Conservation (phyloP, 92 coral and sea anemone species). For the Porites rus region DNA sequence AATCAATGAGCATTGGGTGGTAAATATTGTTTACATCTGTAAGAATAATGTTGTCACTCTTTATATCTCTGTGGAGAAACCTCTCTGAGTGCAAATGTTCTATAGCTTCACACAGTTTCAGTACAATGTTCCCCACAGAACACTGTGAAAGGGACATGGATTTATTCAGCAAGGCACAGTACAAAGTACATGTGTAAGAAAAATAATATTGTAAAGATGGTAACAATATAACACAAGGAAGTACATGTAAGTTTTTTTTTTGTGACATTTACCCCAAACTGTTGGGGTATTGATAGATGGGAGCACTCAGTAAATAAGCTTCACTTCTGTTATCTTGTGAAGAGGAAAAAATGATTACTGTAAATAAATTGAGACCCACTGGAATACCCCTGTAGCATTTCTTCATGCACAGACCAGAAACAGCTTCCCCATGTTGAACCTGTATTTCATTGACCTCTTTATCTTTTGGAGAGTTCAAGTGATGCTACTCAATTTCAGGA, state of each 20-base stretch:
- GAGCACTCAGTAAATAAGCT: slow-evolving; percentile 24
- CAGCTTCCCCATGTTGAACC: slow-evolving; percentile 16
- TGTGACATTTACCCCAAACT: slow-evolving; percentile 38
- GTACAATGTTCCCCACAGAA: slow-evolving; percentile 32
- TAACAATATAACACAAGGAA: slow-evolving; percentile 47
- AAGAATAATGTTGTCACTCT: slow-evolving; percentile 35
- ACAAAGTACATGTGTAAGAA: slow-evolving; percentile 14
- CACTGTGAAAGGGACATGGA: slow-evolving; percentile 28
- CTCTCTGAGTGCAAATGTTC: background rate
- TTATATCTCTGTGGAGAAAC: slow-evolving; percentile 38
- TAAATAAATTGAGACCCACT: slow-evolving; percentile 42
- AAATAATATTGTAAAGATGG: slow-evolving; percentile 16
- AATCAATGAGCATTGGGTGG: slow-evolving; percentile 46
- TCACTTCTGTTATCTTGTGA: slow-evolving; percentile 31
- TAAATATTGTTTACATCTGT: slow-evolving; percentile 2
- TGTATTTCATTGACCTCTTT: no score
- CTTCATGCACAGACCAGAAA: slow-evolving; percentile 42
- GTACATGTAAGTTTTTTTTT: background rate
- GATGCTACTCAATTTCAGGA: no score
- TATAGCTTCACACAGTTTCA: background rate
- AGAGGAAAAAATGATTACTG: slow-evolving; percentile 20
- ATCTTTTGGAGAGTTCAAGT: no score
- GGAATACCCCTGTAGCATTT: slow-evolving; percentile 50
- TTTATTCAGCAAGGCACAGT: background rate
- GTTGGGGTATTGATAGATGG: slow-evolving; percentile 15